These are phyloP conservation scores for Leptinotarsa rubiginosa DNA, from an alignment of 2,888 invertebrate genomes.

Conservation along the genomic window DNA sequence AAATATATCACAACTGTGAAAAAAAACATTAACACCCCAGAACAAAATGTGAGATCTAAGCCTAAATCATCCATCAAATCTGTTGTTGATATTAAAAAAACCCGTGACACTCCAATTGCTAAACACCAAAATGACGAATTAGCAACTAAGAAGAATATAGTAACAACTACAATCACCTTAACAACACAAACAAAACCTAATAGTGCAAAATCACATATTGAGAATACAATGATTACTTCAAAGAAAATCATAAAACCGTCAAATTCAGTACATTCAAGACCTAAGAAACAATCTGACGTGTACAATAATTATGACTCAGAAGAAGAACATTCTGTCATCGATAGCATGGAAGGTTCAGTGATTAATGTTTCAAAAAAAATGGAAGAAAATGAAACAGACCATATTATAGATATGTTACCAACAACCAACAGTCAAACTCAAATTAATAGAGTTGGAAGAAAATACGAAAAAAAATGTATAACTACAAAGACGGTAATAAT, in stretches of 20 bases:
- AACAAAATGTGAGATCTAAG: constrained; percentile 35
- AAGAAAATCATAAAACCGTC: constrained; percentile 40
- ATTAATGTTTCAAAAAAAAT: constrained; percentile 44
- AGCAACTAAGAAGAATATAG: constrained; percentile 48
- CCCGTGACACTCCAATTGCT: constrained; percentile 45
- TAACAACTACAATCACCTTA: constrained; percentile 57
- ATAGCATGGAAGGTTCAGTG: constrained; percentile 50
- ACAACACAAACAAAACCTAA: constrained; percentile 50
- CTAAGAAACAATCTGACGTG: constrained; percentile 50
- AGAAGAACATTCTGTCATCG: constrained; percentile 55
- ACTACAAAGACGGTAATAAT: constrained; percentile 70
- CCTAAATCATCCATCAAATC: constrained; percentile 52
- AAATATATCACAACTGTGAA: constrained; percentile 33
- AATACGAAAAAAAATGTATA: constrained; percentile 64
- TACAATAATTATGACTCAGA: constrained; percentile 54
- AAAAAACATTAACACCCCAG: constrained; percentile 33
- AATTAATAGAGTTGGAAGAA: constrained; percentile 29
- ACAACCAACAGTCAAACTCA: not conserved
- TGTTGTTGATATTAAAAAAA: constrained; percentile 38
- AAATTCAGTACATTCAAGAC: constrained; percentile 42
- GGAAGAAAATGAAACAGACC: constrained; percentile 15
- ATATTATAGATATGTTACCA: not conserved
- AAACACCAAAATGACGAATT: constrained; percentile 25
- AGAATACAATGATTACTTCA: constrained; percentile 36
- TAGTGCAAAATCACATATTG: constrained; percentile 33